Evolutionary conservation across 2,888 invertebrate genomes (phyloP).

Genomic region (Camptogramma bilineatum): DNA sequence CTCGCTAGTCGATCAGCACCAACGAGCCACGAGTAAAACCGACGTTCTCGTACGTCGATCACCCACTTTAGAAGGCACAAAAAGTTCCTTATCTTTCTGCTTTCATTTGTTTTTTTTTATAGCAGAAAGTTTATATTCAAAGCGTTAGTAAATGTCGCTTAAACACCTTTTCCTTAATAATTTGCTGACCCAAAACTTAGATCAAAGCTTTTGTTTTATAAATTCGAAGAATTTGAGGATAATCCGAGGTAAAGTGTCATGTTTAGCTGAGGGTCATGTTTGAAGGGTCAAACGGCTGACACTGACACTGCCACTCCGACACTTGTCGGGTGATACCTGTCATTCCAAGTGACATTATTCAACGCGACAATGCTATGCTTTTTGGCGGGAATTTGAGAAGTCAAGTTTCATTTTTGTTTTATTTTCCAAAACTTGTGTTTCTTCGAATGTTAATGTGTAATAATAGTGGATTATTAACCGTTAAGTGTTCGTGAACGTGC

Average conservation of each 20-base stretch:
- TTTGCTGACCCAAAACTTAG: constrained; percentile 10
- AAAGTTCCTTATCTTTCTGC: no score
- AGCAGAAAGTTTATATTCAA: not conserved
- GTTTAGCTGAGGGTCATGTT: constrained; percentile 31
- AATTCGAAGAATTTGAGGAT: constrained; percentile 18
- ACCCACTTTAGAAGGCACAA: no score
- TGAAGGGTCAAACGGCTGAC: constrained; percentile 24
- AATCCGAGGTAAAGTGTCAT: constrained; percentile 29
- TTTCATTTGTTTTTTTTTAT: not conserved
- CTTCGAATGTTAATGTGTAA: no score
- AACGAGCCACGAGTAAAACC: no score
- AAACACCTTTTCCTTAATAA: not conserved
- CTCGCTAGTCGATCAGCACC: no score
- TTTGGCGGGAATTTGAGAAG: no score
- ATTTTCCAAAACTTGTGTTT: no score
- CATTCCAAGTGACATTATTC: constrained; percentile 62
- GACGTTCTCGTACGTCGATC: no score
- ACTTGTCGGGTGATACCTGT: constrained; percentile 35
- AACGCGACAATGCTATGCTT: no score
- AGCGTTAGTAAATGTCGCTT: not conserved
- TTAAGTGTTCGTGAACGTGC: no score
- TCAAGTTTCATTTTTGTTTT: no score
- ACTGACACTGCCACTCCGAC: constrained; percentile 28
- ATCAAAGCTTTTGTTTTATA: constrained; percentile 10
- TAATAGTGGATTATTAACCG: no score